Evolutionary conservation across 1,140 invertebrate species (phyloP).

Genomic region (Luehdorfia chinensis): DNA sequence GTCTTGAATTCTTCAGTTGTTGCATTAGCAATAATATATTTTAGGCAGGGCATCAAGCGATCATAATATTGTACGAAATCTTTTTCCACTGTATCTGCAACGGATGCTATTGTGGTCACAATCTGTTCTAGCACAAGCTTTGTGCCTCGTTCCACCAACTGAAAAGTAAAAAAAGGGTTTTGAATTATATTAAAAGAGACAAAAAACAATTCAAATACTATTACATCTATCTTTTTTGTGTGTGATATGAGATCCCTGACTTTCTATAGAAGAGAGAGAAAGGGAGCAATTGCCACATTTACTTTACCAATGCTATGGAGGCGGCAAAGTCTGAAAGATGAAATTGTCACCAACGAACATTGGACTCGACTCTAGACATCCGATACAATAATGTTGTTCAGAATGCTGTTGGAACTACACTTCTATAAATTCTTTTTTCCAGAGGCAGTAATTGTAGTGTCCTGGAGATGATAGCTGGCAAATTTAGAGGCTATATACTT

Average conservation of each 20-base stretch:
- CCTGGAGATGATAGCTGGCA: no score
- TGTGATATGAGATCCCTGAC: constrained; percentile 64
- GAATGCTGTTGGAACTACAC: no score
- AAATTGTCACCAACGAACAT: constrained; percentile 72
- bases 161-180: constrained; percentile 21
- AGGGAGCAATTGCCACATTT: constrained; percentile 64
- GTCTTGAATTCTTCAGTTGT: constrained; percentile 91
- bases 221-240: no score
- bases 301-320: constrained; percentile 76
- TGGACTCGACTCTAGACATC: constrained; percentile 34
- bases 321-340: constrained; percentile 39
- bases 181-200: neutral
- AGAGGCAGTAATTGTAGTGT: no score
- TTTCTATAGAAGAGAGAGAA: constrained; percentile 46
- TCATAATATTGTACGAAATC: constrained; percentile 93
- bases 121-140: constrained; percentile 98
- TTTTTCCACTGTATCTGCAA: constrained; percentile 98
- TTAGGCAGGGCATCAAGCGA: constrained; percentile 96
- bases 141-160: constrained; percentile 93
- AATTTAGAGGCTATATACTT: no score
- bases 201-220: neutral
- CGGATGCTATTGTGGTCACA: constrained; percentile 98
- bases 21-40: constrained; percentile 98
- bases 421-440: no score
- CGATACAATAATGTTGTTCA: no score